These are phyloP conservation scores for Griposia aprilina DNA, from an alignment of 2,888 invertebrate species.

Conservation along the genomic window DNA sequence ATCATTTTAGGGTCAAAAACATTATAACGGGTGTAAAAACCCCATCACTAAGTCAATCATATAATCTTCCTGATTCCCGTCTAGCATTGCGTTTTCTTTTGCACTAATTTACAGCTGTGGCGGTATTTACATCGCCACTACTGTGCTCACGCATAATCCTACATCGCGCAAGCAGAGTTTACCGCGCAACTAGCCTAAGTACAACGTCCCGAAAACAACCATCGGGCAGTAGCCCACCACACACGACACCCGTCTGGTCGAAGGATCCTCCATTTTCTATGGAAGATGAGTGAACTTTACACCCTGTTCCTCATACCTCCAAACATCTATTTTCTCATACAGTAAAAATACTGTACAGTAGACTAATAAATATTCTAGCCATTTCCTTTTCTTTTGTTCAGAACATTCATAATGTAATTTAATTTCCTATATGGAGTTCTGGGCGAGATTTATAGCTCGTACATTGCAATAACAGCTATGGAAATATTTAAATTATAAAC, in stretches of 20 bases:
- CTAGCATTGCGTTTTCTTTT: neutral
- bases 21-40: too few relatives aligned
- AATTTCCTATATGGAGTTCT: conserved; percentile 37
- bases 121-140: too few relatives aligned
- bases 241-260: too few relatives aligned
- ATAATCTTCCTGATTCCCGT: neutral
- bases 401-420: conserved; percentile 42
- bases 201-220: too few relatives aligned
- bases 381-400: conserved; percentile 37
- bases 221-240: too few relatives aligned
- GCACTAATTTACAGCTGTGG: neutral
- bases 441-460: conserved; percentile 31
- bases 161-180: too few relatives aligned
- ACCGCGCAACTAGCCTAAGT: too few relatives aligned
- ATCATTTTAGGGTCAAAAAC: too few relatives aligned
- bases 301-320: too few relatives aligned
- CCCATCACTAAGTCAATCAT: neutral
- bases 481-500: conserved; percentile 1
- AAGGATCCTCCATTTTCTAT: too few relatives aligned
- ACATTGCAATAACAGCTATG: conserved; percentile 30
- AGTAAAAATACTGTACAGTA: neutral
- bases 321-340: neutral
- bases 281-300: too few relatives aligned
- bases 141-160: too few relatives aligned
- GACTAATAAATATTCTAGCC: conserved; percentile 2